Conservation (phyloP, 2,113 vertebrate species). For the Quiscalus mexicanus region DNA sequence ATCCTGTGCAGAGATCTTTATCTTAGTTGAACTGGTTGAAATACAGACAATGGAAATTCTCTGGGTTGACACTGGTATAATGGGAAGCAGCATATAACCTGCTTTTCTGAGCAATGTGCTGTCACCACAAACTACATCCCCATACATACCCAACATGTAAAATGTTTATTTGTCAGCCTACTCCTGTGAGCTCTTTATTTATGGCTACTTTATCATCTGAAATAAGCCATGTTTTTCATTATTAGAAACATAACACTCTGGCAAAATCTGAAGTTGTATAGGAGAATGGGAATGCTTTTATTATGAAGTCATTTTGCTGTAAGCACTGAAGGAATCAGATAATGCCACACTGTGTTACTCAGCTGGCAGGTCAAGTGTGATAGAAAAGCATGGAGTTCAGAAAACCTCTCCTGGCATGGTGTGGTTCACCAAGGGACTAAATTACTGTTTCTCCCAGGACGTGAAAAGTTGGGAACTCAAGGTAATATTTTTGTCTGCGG, state of each 20-base stretch:
- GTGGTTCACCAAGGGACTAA: background rate
- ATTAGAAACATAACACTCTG: constrained; percentile 24
- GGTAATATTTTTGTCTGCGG: background rate
- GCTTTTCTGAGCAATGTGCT: constrained; percentile 51
- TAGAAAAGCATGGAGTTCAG: background rate
- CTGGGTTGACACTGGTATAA: background rate
- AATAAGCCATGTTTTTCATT: constrained; percentile 8
- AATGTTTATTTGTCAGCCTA: constrained; percentile 47
- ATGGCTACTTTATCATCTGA: constrained; percentile 8
- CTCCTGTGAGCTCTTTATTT: constrained; percentile 6
- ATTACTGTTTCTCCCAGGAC: background rate
- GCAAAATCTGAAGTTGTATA: background rate
- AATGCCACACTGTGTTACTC: background rate
- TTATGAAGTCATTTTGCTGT: background rate
- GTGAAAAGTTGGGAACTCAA: background rate
- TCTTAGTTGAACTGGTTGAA: constrained; percentile 49
- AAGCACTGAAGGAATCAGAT: background rate
- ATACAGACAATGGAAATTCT: constrained; percentile 40
- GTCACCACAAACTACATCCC: constrained; percentile 42
- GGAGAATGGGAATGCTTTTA: background rate
- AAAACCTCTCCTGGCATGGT: background rate
- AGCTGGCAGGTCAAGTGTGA: background rate
- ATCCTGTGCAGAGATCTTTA: constrained; percentile 3
- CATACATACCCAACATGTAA: background rate
- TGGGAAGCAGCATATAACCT: constrained; percentile 32